Conservation (phyloP, 2,113 vertebrate genomes). For the Zosterops borbonicus region DNA sequence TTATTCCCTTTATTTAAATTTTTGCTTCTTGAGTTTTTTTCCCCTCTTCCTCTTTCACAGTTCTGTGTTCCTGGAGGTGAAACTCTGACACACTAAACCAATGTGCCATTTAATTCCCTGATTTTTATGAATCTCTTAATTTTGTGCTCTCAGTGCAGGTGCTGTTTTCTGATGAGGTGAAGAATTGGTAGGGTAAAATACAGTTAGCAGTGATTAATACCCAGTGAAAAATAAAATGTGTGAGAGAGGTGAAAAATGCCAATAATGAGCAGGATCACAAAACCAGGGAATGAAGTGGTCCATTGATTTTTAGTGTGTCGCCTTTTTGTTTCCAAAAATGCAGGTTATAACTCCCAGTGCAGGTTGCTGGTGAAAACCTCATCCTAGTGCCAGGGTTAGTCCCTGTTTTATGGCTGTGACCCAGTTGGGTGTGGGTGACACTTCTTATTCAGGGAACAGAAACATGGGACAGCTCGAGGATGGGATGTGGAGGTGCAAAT, state of each 20-base stretch:
- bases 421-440: not conserved
- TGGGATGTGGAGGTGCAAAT: not conserved
- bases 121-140: constrained; percentile 53
- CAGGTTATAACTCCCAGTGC: not conserved
- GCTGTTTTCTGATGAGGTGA: constrained; percentile 54
- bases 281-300: constrained; percentile 9
- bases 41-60: not conserved
- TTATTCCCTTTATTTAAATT: not conserved
- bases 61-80: constrained; percentile 12
- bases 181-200: constrained; percentile 7
- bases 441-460: not conserved
- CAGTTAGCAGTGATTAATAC: constrained; percentile 62
- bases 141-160: constrained; percentile 30
- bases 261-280: constrained; percentile 27
- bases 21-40: not conserved
- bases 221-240: constrained; percentile 48
- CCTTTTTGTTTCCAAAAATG: constrained; percentile 24
- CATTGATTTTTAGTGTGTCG: constrained; percentile 35
- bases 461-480: not conserved
- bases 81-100: not conserved
- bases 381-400: not conserved
- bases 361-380: not conserved
- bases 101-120: constrained; percentile 31
- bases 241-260: not conserved
- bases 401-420: not conserved